phyloP scores from a whole-genome alignment of 1,140 invertebrate species.

The Brachionus rubens region DNA sequence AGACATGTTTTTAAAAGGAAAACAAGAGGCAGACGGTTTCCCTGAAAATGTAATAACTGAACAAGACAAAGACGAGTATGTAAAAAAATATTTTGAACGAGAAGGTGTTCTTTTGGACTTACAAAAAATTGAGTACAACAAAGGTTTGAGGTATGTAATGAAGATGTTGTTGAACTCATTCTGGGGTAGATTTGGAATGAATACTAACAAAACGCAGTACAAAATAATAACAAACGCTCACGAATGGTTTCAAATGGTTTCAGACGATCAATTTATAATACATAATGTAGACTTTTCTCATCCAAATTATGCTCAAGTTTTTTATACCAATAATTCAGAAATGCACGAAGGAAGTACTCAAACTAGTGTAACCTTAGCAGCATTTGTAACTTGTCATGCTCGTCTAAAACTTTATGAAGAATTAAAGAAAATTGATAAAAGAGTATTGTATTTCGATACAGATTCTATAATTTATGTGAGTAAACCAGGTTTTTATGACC shows the following conservation, averaged over 20 bases:
- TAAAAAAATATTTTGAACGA: constrained; percentile 52
- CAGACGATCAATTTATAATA: constrained; percentile 47
- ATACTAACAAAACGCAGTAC: constrained; percentile 50
- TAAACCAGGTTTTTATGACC: constrained; percentile 46
- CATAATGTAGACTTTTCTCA: constrained; percentile 48
- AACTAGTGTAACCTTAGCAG: constrained; percentile 56
- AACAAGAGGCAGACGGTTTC: constrained; percentile 49
- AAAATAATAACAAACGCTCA: constrained; percentile 49
- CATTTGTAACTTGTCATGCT: constrained; percentile 57
- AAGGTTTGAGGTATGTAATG: constrained; percentile 50
- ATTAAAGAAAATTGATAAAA: constrained; percentile 52
- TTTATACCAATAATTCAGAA: constrained; percentile 18
- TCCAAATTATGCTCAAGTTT: constrained; percentile 46
- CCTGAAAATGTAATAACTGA: constrained; percentile 48
- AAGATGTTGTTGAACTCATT: constrained; percentile 51
- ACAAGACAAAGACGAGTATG: constrained; percentile 49
- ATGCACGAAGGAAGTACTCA: neutral
- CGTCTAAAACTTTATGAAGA: constrained; percentile 56
- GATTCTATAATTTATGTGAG: constrained; percentile 54
- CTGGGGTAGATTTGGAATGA: constrained; percentile 51
- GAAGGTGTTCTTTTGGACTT: constrained; percentile 56
- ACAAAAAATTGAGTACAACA: constrained; percentile 54
- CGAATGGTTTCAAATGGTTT: constrained; percentile 51
- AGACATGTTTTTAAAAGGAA: constrained; percentile 50
- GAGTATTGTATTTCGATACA: constrained; percentile 59